Conservation (phyloP, 2,797 vertebrate genomes). For the Gobio occitaniae region DNA sequence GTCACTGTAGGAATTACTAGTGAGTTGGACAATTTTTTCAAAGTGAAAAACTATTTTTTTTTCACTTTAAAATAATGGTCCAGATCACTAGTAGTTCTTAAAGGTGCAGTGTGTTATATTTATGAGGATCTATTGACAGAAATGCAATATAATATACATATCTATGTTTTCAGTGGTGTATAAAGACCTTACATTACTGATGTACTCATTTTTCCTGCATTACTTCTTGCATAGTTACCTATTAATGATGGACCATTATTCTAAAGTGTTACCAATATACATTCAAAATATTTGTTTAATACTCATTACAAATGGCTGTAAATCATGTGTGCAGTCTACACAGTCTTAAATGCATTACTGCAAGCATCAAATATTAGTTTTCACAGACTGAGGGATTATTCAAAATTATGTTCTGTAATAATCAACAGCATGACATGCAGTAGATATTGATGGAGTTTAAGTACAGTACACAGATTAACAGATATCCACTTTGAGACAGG, state of each 20-base stretch:
- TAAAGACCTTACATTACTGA: not conserved
- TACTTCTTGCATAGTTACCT: not conserved
- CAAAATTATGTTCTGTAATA: not conserved
- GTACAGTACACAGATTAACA: conserved; percentile 8
- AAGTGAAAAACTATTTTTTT: too few relatives aligned
- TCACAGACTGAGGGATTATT: conserved; percentile 5
- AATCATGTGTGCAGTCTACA: not conserved
- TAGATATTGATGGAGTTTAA: conserved; percentile 3
- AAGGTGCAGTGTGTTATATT: too few relatives aligned
- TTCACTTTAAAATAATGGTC: too few relatives aligned
- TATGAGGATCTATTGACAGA: too few relatives aligned
- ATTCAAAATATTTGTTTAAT: not conserved
- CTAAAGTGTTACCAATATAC: not conserved
- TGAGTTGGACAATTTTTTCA: too few relatives aligned
- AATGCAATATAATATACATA: too few relatives aligned
- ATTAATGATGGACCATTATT: not conserved
- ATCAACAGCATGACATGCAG: conserved; percentile 7
- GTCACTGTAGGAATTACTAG: too few relatives aligned
- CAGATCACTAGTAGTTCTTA: too few relatives aligned
- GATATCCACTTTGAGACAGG: conserved; percentile 12
- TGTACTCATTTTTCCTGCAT: not conserved
- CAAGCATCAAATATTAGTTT: conserved; percentile 1
- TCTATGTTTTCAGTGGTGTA: too few relatives aligned
- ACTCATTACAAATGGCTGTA: not conserved
- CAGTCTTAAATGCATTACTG: not conserved